Evolutionary conservation across 2,888 invertebrate species (phyloP).

Genomic region (Ormyrus pomaceus): DNA sequence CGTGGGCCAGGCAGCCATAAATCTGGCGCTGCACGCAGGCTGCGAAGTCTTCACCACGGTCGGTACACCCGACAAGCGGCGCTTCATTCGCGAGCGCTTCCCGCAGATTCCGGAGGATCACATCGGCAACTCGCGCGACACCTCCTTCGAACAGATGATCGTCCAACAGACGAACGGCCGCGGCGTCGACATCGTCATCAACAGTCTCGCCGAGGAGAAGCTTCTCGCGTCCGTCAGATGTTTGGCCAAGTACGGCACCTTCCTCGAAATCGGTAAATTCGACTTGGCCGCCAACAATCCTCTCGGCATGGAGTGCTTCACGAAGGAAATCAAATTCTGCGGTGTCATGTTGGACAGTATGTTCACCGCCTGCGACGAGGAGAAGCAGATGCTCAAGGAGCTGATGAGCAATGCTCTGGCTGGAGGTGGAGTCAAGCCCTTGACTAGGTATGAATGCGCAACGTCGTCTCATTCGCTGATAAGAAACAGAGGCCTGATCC

Average conservation of each 20-base stretch:
- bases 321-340: slow-evolving; percentile 86
- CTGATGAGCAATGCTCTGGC: slow-evolving; percentile 82
- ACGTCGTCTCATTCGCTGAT: slow-evolving; percentile 70
- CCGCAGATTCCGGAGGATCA: slow-evolving; percentile 79
- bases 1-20: slow-evolving; percentile 83
- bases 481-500: slow-evolving; percentile 66
- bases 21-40: slow-evolving; percentile 78
- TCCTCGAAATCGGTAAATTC: slow-evolving; percentile 92
- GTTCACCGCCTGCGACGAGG: slow-evolving; percentile 76
- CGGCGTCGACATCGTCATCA: slow-evolving; percentile 94
- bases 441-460: slow-evolving; percentile 72
- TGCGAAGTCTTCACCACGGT: slow-evolving; percentile 82
- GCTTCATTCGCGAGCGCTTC: slow-evolving; percentile 78
- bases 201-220: slow-evolving; percentile 96
- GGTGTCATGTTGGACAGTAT: slow-evolving; percentile 87
- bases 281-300: slow-evolving; percentile 84
- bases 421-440: slow-evolving; percentile 82
- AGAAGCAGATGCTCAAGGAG: slow-evolving; percentile 77
- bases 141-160: slow-evolving; percentile 91
- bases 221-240: slow-evolving; percentile 84
- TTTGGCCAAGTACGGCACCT: slow-evolving; percentile 80
- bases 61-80: slow-evolving; percentile 77
- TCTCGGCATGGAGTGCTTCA: slow-evolving; percentile 81
- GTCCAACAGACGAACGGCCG: slow-evolving; percentile 86
- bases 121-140: slow-evolving; percentile 92